Conservation (phyloP, 2,888 invertebrate genomes). For the Rhagium mordax region DNA sequence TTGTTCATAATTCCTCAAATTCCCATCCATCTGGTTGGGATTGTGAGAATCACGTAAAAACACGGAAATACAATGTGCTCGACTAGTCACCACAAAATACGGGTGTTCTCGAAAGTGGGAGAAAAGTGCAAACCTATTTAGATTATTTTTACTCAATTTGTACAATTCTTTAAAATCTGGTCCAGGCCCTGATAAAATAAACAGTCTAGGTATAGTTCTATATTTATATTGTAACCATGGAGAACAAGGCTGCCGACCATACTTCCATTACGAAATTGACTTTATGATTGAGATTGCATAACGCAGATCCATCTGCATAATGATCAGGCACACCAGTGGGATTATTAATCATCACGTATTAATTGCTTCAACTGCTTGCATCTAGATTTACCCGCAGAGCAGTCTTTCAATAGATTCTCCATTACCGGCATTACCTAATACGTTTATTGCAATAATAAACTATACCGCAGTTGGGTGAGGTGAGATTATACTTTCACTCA, state of each 20-base stretch:
- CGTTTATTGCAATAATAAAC: not conserved
- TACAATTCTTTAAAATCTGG: no score
- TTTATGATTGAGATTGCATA: not conserved
- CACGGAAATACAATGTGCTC: no score
- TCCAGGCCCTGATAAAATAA: no score
- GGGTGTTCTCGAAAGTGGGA: no score
- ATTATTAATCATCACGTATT: conserved; percentile 10
- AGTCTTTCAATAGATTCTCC: not conserved
- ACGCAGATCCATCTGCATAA: not conserved
- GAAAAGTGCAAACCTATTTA: no score
- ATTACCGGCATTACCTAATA: not conserved
- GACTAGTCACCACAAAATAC: no score
- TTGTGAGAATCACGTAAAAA: not conserved
- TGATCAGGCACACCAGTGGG: not conserved
- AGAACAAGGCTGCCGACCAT: not conserved
- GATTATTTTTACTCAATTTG: no score
- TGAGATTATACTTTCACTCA: no score
- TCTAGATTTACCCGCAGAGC: not conserved
- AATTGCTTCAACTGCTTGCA: not conserved
- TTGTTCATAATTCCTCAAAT: not conserved
- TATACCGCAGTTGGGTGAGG: not conserved
- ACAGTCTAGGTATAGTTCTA: no score
- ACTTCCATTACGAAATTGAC: not conserved
- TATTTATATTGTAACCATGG: not conserved
- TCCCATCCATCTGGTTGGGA: not conserved